Percentiles rank a stretch among this genome's conserved stretches.
Conservation (phyloP, 2,113 vertebrate species). For the Paralichthys olivaceus region DNA sequence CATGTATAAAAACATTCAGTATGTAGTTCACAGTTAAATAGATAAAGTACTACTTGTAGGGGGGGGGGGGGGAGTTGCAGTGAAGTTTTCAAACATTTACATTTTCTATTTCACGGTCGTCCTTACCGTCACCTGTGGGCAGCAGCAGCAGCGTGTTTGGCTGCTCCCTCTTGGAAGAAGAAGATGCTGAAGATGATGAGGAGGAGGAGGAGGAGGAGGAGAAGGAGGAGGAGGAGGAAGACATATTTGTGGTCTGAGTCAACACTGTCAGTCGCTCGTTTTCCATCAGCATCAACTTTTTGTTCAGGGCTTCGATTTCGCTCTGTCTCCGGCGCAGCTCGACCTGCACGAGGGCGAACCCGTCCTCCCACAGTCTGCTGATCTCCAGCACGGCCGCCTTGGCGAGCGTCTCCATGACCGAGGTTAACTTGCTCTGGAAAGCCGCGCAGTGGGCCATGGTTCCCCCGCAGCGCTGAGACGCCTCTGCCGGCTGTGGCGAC, state of each 20-base stretch:
- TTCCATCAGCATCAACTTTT: conserved; percentile 68
- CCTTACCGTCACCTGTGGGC: conserved; percentile 50
- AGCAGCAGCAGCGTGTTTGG: conserved; percentile 48
- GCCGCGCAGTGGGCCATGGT: conserved; percentile 68
- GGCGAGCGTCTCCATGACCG: conserved; percentile 79
- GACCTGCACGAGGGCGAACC: conserved; percentile 65
- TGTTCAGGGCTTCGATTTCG: conserved; percentile 75
- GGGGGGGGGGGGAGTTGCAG: no score
- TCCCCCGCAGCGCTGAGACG: neutral
- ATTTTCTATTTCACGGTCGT: no score
- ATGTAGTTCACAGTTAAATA: no score
- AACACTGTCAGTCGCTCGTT: conserved; percentile 50
- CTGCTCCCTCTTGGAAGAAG: conserved; percentile 52
- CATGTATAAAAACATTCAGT: no score
- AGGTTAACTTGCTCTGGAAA: conserved; percentile 77
- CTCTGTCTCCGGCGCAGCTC: conserved; percentile 77
- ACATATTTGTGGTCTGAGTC: conserved; percentile 8
- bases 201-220: conserved; percentile 13
- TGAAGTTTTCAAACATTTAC: no score
- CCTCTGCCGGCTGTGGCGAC: neutral
- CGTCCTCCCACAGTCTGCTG: conserved; percentile 80
- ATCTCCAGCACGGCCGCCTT: conserved; percentile 81
- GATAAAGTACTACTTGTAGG: no score
- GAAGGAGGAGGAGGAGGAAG: neutral
- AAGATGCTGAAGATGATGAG: neutral